Evolutionary conservation across 2,888 invertebrate species (phyloP), one percentile per base, ranked within the genome.

Genomic region (Scelioninae gen. 2): DNA sequence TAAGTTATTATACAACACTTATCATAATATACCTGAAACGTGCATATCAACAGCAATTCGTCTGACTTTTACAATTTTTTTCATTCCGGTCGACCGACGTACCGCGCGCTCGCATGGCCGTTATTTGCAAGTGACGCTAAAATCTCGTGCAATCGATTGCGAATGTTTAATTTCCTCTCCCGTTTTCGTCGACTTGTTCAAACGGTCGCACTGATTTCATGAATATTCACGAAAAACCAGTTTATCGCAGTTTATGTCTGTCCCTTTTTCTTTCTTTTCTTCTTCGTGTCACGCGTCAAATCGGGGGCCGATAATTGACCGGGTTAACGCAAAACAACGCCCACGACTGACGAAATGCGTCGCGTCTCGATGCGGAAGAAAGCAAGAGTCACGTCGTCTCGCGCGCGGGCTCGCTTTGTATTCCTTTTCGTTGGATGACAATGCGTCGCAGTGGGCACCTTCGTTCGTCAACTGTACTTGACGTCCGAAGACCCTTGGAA

Each of bases 401-500:
- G 11, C 22, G 25, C 19, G 6, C 13, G 25, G 25, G n/a, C n/a
- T n/a, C 45, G 10, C 22, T 19, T 52, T 28, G 10, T 45, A n/a
- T 48, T 53, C 5, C 10, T 45, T 45, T 25, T 64, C 28, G 11
- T 58, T 48, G 28, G 33, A 48, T 39, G 28, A 48, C 41, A 58
- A 31, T 58, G 22, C 10, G n/a, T 5, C 6, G 35, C 37, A 19
- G 22, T 15, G 41, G 10, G 13, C 50, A 28, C 52, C 18, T 69
- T 61, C 41, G 48, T 69, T 69, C 61, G 39, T 48, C 35, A 28
- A 45, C 39, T 48, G 57, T 52, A 55, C 55, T 73, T 72, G 76
- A 75, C 76, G 69, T 75, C 73, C 73, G 63, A 41, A 50, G 69
- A 75, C 67, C 69, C 65, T 70, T 60, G 65, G 22, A 76, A 76